Evolutionary conservation across 2,888 invertebrate species (phyloP), one percentile per base, ranked within the genome.

Genomic region (Diplolepis rosae): DNA sequence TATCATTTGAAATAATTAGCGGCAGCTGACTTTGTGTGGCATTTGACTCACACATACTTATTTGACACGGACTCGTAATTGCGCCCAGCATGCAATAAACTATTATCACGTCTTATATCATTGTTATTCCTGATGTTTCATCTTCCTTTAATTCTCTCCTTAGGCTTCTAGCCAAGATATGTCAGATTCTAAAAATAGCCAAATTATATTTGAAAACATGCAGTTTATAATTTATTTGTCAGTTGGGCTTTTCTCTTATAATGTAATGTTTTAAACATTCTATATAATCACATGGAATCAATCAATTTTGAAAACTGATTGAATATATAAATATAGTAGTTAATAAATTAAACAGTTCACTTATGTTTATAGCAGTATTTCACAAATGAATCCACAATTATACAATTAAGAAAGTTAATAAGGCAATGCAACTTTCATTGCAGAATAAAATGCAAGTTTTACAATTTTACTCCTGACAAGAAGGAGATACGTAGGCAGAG

Each of bases 1-100:
- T 71, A 71, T 74, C 45, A 66, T 73, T 75, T 72, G 61, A 73
- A 80, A 74, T 78, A 77, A 79, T 79, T 77, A 73, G 70, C 71
- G 65, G 67, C 72, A 73, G 73, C 73, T 73, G 72, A 77, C 76
- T 77, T 66, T 52, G 71, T 68, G 39, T 51, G 42, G 72, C 73
- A 66, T 65, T 54, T 74, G 74, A 74, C 69, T 73, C 71, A 71
- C 45, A 52, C 74, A 70, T 65, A 66, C 45, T 35, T n/a, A 61
- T 51, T 72, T 65, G 70, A 72, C 68, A 68, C 69, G 61, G 50
- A 65, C 54, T 35, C 32, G 32, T 68, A 68, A 72, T 70, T 72
- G 65, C 42, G 18, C 28, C 50, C 32, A 66, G 45, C 65, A 68
- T 65, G 66, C 69, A 66, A 76, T 70, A 76, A 70, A 74, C 70